Evolutionary conservation across 2,113 vertebrate species (phyloP).

Genomic region (Lepus timidus): DNA sequence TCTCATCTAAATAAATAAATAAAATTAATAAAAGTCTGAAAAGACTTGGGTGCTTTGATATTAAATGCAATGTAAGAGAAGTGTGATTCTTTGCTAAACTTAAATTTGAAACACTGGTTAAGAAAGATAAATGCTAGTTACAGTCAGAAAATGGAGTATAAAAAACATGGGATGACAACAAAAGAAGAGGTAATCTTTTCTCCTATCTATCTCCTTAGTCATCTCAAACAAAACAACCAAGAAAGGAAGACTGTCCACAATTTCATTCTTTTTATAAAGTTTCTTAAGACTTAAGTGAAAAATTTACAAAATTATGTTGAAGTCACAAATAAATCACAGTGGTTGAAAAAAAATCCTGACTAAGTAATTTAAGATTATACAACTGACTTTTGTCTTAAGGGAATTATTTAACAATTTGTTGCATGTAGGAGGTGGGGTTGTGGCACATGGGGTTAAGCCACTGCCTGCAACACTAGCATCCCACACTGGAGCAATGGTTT

Average conservation of each 20-base stretch:
- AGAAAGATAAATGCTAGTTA: not conserved
- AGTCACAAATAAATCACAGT: not conserved
- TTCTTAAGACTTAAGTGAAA: constrained; percentile 44
- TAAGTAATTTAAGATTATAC: not conserved
- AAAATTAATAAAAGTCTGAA: too few relatives aligned
- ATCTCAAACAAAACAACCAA: not conserved
- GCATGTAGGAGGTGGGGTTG: too few relatives aligned
- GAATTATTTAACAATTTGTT: not conserved
- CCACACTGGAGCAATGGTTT: too few relatives aligned
- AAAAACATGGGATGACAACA: not conserved
- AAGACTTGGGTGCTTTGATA: not conserved
- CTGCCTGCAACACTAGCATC: too few relatives aligned
- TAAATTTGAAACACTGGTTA: not conserved
- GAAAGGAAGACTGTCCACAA: not conserved
- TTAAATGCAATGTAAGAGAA: constrained; percentile 20
- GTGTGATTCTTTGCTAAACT: not conserved
- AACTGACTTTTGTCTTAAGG: not conserved
- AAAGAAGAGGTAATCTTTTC: not conserved
- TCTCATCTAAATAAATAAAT: too few relatives aligned
- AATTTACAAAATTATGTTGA: not conserved
- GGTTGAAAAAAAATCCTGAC: not conserved
- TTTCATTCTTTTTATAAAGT: constrained; percentile 16
- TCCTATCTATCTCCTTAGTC: constrained; percentile 13
- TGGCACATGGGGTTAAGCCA: too few relatives aligned
- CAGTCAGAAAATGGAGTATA: constrained; percentile 8